Percentiles rank a stretch among this genome's conserved stretches.
phyloP scores from a whole-genome alignment of 2,797 vertebrate species.

The Rousettus madagascariensis region DNA sequence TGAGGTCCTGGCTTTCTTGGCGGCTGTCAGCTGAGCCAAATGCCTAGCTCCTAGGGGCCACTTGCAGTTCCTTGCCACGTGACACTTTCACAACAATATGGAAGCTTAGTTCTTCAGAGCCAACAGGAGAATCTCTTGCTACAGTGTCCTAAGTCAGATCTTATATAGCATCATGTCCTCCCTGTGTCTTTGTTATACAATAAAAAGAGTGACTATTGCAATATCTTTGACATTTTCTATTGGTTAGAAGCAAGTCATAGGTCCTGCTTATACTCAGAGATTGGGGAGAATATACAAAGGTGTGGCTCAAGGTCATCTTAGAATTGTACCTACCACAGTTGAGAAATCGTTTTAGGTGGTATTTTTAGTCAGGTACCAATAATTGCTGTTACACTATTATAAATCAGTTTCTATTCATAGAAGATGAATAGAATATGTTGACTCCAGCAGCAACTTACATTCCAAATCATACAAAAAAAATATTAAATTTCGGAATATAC shows the following conservation, averaged over 20 bases:
- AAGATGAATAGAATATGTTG: neutral
- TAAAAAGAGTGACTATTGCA: neutral
- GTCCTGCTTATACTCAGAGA: neutral
- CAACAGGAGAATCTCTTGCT: neutral
- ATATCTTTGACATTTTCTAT: neutral
- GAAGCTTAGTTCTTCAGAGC: neutral
- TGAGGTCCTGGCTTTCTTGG: neutral
- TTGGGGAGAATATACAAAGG: neutral
- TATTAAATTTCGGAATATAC: neutral
- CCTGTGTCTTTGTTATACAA: neutral
- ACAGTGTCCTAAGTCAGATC: neutral
- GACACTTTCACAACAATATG: neutral
- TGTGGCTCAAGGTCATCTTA: neutral
- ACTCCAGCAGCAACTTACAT: neutral
- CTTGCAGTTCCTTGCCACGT: neutral
- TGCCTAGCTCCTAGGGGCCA: neutral
- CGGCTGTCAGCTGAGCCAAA: rapidly evolving
- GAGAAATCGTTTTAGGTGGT: neutral
- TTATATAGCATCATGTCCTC: neutral
- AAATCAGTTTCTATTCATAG: neutral
- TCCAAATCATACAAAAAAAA: neutral
- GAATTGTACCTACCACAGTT: neutral
- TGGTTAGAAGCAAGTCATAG: neutral
- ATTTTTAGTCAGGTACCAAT: neutral
- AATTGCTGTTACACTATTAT: neutral